Evolutionary conservation across 2,113 vertebrate genomes (phyloP), one percentile per base, ranked within the genome.

Genomic region (Campylorhamphus procurvoides): DNA sequence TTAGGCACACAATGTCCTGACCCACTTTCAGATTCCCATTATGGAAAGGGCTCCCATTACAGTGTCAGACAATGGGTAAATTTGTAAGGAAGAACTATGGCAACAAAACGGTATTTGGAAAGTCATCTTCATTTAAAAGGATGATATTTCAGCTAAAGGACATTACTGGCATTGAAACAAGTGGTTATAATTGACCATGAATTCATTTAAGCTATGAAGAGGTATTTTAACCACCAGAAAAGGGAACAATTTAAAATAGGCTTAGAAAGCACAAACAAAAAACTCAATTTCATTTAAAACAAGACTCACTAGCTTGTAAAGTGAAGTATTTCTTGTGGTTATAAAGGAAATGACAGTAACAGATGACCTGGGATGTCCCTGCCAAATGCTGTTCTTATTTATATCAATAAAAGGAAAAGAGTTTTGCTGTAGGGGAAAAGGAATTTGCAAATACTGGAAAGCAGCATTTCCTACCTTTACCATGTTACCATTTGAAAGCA

Each of bases 401-500:
- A 29, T 71, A 78, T 49, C 79, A 83, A 74, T 88, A 72, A 84
- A 82, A 27, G 60, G 40, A 92, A 85, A 78, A 68, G 89, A 59
- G 12, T 47, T 78, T 67, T 74, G 46, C 75, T 63, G 69, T n/a
- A 89, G 85, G 37, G 59, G 96, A 96, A 96, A n/a, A 91, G 49
- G 83, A 91, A 72, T 93, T 81, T 94, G 90, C 49, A 93, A 96
- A 95, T 62, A 74, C 76, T 94, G 78, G 64, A 91, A 96, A 75
- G 82, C 28, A 60, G 55, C 40, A 87, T 90, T 93, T 97, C 96
- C 64, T 63, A 92, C 89, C 93, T 97, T 94, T 91, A 92, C 56
- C 53, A 82, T 13, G 69, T 79, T 96, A 31, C 53, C 47, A 97
- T 93, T 91, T 95, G 96, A 97, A 97, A 97, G 83, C 79, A 97